Evolutionary conservation across 2,113 vertebrate species (phyloP).

Genomic region (Camelus bactrianus): DNA sequence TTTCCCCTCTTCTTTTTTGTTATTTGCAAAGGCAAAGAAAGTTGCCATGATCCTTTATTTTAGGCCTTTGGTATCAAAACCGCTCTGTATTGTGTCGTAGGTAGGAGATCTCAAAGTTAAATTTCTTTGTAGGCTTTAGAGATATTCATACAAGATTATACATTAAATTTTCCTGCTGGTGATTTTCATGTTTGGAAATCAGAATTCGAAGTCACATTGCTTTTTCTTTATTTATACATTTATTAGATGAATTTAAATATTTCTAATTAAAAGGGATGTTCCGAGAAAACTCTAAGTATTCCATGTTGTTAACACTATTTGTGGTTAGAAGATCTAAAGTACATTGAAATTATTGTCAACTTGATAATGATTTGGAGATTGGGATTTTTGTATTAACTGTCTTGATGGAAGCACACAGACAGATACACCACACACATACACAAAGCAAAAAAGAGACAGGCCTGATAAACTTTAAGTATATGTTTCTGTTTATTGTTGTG

Average conservation of each 20-base stretch:
- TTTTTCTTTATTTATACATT: constrained; percentile 55
- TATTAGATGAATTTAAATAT: constrained; percentile 52
- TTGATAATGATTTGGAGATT: constrained; percentile 53
- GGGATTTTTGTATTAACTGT: constrained; percentile 60
- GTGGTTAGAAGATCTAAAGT: constrained; percentile 59
- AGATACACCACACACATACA: neutral
- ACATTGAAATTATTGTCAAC: constrained; percentile 49
- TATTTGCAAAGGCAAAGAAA: constrained; percentile 73
- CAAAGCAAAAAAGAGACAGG: constrained; percentile 37
- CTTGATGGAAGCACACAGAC: constrained; percentile 70
- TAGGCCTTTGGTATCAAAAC: constrained; percentile 73
- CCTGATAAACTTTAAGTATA: constrained; percentile 70
- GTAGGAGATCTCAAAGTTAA: constrained; percentile 25
- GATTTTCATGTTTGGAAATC: constrained; percentile 70
- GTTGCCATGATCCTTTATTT: constrained; percentile 73
- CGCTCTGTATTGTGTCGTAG: constrained; percentile 48
- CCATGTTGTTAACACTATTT: constrained; percentile 16
- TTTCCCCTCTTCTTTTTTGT: constrained; percentile 46
- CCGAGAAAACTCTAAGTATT: constrained; percentile 63
- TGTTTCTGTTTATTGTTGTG: constrained; percentile 76
- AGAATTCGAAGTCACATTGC: constrained; percentile 48
- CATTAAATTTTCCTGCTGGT: constrained; percentile 54
- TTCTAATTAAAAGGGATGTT: constrained; percentile 60
- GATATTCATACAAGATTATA: constrained; percentile 5
- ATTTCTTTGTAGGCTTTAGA: constrained; percentile 59